A percentile compares a stretch with the other conserved stretches of the same genome.
Conservation (phyloP, 2,888 invertebrate genomes). For the Cabera pusaria region DNA sequence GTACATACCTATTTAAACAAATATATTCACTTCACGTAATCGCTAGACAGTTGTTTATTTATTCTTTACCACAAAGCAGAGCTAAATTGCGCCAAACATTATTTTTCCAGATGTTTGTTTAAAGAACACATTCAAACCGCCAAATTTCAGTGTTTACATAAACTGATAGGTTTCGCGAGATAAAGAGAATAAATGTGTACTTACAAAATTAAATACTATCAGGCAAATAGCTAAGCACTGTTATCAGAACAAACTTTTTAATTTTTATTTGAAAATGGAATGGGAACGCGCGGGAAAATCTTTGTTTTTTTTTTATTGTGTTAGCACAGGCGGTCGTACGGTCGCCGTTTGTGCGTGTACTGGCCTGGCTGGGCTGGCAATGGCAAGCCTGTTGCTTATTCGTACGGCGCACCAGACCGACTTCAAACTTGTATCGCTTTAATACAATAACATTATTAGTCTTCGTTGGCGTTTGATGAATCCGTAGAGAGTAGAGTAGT, state of each 20-base stretch:
- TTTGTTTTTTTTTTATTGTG: conserved; percentile 10
- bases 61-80: conserved; percentile 21
- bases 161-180: conserved; percentile 43
- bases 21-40: conserved; percentile 17
- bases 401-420: conserved; percentile 7
- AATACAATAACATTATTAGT: too few species aligned
- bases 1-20: background rate
- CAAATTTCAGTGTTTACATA: conserved; percentile 52
- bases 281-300: conserved; percentile 20
- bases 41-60: conserved; percentile 16
- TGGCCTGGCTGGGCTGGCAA: too few species aligned
- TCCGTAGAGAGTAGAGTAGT: conserved; percentile 4
- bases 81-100: conserved; percentile 27
- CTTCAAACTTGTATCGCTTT: too few species aligned
- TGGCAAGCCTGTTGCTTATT: conserved; percentile 26
- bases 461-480: conserved; percentile 27
- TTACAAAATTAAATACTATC: conserved; percentile 45
- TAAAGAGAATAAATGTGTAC: conserved; percentile 47
- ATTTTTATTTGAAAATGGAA: conserved; percentile 22
- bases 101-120: conserved; percentile 41
- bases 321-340: conserved; percentile 17
- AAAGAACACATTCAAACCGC: conserved; percentile 42
- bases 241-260: conserved; percentile 40
- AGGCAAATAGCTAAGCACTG: too few species aligned
- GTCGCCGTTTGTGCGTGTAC: conserved; percentile 21